Conservation (phyloP, 2,888 invertebrate genomes). For the Rapana venosa region DNA sequence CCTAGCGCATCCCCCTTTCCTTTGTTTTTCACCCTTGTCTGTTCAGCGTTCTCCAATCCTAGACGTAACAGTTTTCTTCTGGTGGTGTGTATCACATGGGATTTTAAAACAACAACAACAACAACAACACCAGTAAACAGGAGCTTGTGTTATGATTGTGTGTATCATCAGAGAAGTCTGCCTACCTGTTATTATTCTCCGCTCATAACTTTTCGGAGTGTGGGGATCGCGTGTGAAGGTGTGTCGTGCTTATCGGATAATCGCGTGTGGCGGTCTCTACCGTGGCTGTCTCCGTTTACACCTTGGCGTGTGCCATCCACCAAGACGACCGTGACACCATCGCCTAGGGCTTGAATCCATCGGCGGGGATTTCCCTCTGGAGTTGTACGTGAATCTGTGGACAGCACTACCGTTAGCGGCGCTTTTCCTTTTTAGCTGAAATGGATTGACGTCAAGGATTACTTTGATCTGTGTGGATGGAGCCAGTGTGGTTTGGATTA, state of each 20-base stretch:
- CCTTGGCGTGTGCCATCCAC: neutral
- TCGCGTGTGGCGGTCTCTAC: neutral
- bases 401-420: neutral
- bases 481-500: neutral
- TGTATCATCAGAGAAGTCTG: neutral
- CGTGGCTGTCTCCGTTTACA: neutral
- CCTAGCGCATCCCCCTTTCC: neutral
- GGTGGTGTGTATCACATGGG: neutral
- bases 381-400: neutral
- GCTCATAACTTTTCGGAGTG: neutral
- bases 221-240: neutral
- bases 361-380: neutral
- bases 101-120: no score
- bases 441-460: neutral
- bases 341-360: neutral
- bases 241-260: neutral
- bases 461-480: neutral
- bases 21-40: constrained; percentile 1
- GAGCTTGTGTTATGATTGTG: neutral
- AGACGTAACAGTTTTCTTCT: neutral
- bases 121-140: neutral
- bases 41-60: neutral
- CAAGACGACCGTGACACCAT: neutral
- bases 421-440: neutral
- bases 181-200: neutral